Base-by-base conservation (phyloP, 2,113 vertebrate genomes). In the Brachirus orientalis region DNA sequence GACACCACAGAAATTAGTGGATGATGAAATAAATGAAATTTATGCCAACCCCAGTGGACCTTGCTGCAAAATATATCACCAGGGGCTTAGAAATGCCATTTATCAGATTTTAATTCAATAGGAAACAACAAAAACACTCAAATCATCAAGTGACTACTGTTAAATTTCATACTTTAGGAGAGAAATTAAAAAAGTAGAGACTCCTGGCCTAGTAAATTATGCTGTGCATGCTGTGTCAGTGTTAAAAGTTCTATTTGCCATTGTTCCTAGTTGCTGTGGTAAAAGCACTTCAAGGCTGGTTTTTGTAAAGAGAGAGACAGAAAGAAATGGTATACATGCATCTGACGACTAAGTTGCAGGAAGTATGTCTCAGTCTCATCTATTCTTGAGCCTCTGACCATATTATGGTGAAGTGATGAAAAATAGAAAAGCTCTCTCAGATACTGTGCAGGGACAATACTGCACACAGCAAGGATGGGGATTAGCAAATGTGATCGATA, bases 401-500 rank as follows among this genome's bases (percentile, higher is more conserved):
- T 44, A 7, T 44, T 5, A 47, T 28, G 16, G 9, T 52, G 36
- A 10, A 35, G 19, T 45, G 59, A 63, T 55, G 17, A 3, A 16
- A 9, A 53, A 20, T 37, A 45, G 46, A 63, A 56, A 52, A 16
- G 9, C 40, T 16, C 18, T 16, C 8, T 37, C 12, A 14, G 50
- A 55, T 10, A 47, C 20, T 35, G 28, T 28, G 18, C 7, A 62
- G 8, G 10, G 17, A 68, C 57, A 54, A n/a, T 10, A 22, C 17
- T n/a, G 61, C 6, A 44, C 1, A 4, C 41, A 28, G 37, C 46
- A 7, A 47, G 33, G 11, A 69, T 10, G 33, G 5, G 37, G 50
- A 73, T 75, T 59, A 69, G 58, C 51, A 57, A 63, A 52, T 66
- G 2, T 1, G 57, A 70, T 36, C 62, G 3, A 78, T 75, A n/a